Conservation (phyloP, 2,888 invertebrate species). For the Dasysyrphus albostriatus region DNA sequence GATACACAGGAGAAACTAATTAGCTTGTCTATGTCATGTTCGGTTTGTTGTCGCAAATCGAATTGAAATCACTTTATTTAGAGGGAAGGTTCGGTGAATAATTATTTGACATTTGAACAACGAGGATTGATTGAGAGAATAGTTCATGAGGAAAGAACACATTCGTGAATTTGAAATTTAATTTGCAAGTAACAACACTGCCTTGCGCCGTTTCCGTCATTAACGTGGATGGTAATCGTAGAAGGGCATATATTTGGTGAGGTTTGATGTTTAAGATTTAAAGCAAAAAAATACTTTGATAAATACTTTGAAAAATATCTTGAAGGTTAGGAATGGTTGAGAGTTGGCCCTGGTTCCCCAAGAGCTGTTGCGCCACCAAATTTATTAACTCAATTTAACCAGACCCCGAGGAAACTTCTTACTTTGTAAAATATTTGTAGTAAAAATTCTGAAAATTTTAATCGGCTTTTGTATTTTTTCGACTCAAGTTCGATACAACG, state of each 20-base stretch:
- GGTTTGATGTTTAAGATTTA: no score
- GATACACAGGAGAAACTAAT: slow-evolving; percentile 47
- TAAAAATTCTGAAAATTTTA: no score
- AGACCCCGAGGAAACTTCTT: no score
- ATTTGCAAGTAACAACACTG: not conserved
- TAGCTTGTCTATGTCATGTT: slow-evolving; percentile 60
- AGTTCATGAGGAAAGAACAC: slow-evolving; percentile 9
- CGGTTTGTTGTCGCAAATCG: slow-evolving; percentile 69
- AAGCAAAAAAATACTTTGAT: no score
- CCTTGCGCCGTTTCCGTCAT: not conserved
- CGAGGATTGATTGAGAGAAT: slow-evolving; percentile 17
- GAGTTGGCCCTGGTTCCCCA: no score
- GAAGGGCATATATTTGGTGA: not conserved
- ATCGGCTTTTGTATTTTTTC: no score
- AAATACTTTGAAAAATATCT: no score
- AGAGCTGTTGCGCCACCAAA: no score
- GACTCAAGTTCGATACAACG: no score
- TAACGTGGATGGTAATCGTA: not conserved
- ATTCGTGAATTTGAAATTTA: not conserved
- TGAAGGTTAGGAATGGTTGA: no score
- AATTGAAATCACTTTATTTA: slow-evolving; percentile 63
- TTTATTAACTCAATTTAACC: no score
- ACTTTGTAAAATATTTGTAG: no score
- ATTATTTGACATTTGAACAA: slow-evolving; percentile 39
- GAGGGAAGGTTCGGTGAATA: slow-evolving; percentile 32